Percentiles rank a stretch among this genome's conserved stretches.
Evolutionary conservation across 2,113 vertebrate species (phyloP).

Genomic region (Otocyon megalotis): DNA sequence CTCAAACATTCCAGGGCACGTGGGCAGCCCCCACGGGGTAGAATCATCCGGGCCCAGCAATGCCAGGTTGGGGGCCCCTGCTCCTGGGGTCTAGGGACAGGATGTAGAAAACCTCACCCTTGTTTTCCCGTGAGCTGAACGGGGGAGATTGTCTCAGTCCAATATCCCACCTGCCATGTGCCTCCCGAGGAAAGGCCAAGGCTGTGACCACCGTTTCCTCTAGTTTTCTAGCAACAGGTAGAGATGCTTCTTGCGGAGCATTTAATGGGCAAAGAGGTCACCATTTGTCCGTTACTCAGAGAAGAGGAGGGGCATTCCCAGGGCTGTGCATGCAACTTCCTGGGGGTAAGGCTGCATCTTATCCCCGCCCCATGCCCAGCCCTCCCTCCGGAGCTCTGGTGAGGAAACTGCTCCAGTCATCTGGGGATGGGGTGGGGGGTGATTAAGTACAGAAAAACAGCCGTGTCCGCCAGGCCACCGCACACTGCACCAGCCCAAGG

Average conservation of each 20-base stretch:
- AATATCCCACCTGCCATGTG: not conserved
- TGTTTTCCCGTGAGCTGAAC: not conserved
- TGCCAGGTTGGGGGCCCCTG: not conserved
- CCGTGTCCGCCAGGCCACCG: rapidly evolving
- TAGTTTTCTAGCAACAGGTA: not conserved
- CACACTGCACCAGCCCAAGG: not conserved
- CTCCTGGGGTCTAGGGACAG: not conserved
- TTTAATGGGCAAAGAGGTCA: not conserved
- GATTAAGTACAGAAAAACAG: too few relatives aligned
- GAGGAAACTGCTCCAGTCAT: not conserved
- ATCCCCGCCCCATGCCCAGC: not conserved
- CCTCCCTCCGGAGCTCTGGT: not conserved
- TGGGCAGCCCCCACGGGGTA: not conserved
- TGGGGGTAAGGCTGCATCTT: not conserved
- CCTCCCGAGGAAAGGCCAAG: not conserved
- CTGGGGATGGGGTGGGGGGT: not conserved
- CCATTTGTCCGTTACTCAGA: not conserved
- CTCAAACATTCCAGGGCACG: not conserved
- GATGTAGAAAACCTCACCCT: not conserved
- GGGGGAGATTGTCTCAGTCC: not conserved
- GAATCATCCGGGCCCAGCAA: not conserved
- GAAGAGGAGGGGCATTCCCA: not conserved
- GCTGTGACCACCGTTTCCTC: not conserved
- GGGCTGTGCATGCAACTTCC: not conserved
- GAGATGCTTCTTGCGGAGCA: not conserved